A percentile compares a stretch with the other conserved stretches of the same genome.
Conservation (phyloP, 2,113 vertebrate genomes). For the Podarcis raffonei region DNA sequence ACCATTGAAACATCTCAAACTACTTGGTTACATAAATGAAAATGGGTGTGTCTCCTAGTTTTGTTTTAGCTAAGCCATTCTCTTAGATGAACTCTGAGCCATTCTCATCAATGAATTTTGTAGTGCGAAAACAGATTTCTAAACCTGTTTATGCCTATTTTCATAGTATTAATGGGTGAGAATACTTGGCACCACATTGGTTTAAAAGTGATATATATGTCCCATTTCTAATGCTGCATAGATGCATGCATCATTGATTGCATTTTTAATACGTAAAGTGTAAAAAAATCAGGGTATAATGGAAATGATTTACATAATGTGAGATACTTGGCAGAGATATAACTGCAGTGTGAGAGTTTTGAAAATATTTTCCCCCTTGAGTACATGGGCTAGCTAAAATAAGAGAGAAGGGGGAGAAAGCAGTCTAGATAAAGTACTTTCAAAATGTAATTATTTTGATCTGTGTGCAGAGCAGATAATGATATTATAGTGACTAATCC, state of each 20-base stretch:
- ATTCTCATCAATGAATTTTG: neutral
- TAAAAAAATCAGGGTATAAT: neutral
- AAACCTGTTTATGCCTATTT: neutral
- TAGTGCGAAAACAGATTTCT: neutral
- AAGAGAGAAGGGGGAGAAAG: neutral
- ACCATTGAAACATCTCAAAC: neutral
- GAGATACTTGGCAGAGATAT: neutral
- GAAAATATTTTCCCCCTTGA: no score
- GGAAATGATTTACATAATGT: neutral
- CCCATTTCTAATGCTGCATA: neutral
- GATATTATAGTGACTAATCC: neutral
- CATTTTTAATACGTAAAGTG: neutral
- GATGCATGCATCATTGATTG: neutral
- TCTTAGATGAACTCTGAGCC: neutral
- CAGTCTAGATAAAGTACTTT: neutral
- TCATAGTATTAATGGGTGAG: neutral
- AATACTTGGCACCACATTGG: neutral
- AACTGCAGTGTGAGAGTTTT: neutral
- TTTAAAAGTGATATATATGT: neutral
- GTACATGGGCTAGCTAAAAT: neutral
- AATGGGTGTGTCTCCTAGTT: neutral
- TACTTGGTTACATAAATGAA: conserved; percentile 50
- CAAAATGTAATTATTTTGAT: neutral
- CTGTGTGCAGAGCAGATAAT: neutral
- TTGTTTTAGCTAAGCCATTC: neutral